phyloP scores from a whole-genome alignment of 1,140 invertebrate species.

The Drosophila baimaii region DNA sequence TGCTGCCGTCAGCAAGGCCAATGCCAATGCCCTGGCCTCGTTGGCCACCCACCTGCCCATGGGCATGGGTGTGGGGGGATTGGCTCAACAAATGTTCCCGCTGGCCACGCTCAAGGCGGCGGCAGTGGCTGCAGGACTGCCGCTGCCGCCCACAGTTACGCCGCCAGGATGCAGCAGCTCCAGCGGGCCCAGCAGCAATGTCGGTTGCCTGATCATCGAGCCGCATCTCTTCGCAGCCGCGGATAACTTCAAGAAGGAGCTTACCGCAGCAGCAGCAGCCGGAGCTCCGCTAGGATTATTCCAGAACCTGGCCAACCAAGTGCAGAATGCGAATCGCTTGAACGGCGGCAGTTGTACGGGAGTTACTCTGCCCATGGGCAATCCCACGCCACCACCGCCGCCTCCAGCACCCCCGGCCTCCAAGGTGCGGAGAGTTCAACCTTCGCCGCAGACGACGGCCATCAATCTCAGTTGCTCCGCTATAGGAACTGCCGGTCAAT shows the following conservation, averaged over 20 bases:
- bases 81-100: conserved; percentile 63
- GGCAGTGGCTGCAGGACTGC: conserved; percentile 64
- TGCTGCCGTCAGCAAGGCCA: conserved; percentile 47
- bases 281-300: conserved; percentile 67
- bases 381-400: conserved; percentile 50
- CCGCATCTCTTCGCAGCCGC: conserved; percentile 78
- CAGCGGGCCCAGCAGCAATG: conserved; percentile 44
- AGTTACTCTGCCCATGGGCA: conserved; percentile 31
- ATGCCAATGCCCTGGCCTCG: conserved; percentile 59
- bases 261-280: conserved; percentile 65
- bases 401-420: conserved; percentile 60
- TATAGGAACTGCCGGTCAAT: conserved; percentile 2
- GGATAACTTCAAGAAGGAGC: conserved; percentile 80
- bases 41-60: conserved; percentile 61
- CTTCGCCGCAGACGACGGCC: conserved; percentile 76
- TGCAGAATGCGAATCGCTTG: conserved; percentile 53
- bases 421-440: conserved; percentile 76
- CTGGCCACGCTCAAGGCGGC: conserved; percentile 71
- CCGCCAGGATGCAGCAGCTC: conserved; percentile 49
- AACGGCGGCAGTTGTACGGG: conserved; percentile 21
- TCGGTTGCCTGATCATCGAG: conserved; percentile 81
- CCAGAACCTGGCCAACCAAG: conserved; percentile 70
- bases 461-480: conserved; percentile 76
- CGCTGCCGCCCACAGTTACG: conserved; percentile 52
- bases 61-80: conserved; percentile 42